These are phyloP conservation scores for Clinocottus analis DNA, from an alignment of 2,113 vertebrate genomes.

Conservation along the genomic window DNA sequence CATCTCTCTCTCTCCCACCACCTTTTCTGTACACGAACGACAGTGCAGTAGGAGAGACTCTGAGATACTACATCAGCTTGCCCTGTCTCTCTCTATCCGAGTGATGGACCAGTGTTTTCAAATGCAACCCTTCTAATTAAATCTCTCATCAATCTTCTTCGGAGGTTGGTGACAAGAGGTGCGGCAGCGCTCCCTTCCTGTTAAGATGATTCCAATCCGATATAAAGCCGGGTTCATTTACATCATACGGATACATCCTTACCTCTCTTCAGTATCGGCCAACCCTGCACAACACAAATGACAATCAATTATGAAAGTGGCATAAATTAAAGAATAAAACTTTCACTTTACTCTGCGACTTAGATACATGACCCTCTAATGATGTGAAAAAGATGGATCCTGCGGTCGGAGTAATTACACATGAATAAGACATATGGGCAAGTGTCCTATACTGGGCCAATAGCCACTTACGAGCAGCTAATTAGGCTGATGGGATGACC, in stretches of 20 bases:
- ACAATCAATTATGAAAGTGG: constrained; percentile 57
- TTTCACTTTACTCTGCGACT: constrained; percentile 47
- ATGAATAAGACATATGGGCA: constrained; percentile 68
- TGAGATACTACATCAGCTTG: constrained; percentile 13
- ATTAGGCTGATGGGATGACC: constrained; percentile 66
- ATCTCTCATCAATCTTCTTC: constrained; percentile 43
- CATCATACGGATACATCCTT: constrained; percentile 19
- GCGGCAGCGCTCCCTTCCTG: neutral
- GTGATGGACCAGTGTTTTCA: constrained; percentile 46
- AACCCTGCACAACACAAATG: constrained; percentile 40
- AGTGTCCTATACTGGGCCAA: constrained; percentile 56
- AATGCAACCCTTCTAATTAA: constrained; percentile 60
- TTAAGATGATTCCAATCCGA: constrained; percentile 18
- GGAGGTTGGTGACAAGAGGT: constrained; percentile 23
- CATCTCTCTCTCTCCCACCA: neutral
- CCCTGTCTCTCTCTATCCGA: constrained; percentile 20
- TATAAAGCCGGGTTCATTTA: constrained; percentile 38
- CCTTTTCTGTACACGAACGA: constrained; percentile 14
- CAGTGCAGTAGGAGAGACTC: constrained; percentile 3
- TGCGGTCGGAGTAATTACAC: constrained; percentile 62
- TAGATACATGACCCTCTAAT: constrained; percentile 66
- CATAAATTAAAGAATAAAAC: constrained; percentile 51
- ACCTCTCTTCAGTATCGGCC: constrained; percentile 32
- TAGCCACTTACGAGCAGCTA: constrained; percentile 64
- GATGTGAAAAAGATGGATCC: constrained; percentile 69